These are phyloP conservation scores for Setipinna tenuifilis DNA, from an alignment of 2,797 vertebrate genomes.

Conservation along the genomic window DNA sequence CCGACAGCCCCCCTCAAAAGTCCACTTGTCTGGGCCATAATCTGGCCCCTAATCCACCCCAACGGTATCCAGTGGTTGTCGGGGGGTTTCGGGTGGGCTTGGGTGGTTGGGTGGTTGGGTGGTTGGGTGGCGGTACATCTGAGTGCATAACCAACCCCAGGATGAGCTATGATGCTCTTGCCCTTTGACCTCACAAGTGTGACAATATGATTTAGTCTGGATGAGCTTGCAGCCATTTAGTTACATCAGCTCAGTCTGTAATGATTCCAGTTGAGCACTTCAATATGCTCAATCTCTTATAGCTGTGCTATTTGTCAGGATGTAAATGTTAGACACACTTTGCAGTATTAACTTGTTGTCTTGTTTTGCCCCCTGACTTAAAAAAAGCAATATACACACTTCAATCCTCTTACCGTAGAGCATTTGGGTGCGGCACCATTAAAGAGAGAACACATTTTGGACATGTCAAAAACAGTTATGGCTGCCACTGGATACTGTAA, in stretches of 20 bases:
- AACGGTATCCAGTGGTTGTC: constrained; percentile 21
- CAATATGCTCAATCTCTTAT: not conserved
- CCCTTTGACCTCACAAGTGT: not conserved
- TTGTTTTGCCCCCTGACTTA: not conserved
- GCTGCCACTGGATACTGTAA: too few species aligned
- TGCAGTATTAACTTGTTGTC: not conserved
- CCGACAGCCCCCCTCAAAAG: constrained; percentile 17
- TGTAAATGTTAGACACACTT: not conserved
- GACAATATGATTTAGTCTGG: not conserved
- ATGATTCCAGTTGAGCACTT: not conserved
- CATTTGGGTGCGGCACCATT: not conserved
- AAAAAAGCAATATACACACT: constrained; percentile 18
- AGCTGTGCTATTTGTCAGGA: not conserved
- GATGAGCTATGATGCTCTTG: not conserved
- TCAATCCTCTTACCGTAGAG: constrained; percentile 22
- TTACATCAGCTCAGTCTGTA: not conserved
- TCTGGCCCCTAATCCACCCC: constrained; percentile 43
- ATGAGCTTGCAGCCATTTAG: not conserved
- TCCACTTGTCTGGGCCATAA: constrained; percentile 35
- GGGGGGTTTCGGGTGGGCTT: not conserved
- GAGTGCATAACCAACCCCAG: not conserved
- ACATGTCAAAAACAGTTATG: not conserved
- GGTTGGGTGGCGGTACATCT: not conserved
- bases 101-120: not conserved
- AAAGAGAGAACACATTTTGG: not conserved